Base-by-base conservation (phyloP, 35 echinoderm and acorn worm species). In the Acanthaster planci region DNA sequence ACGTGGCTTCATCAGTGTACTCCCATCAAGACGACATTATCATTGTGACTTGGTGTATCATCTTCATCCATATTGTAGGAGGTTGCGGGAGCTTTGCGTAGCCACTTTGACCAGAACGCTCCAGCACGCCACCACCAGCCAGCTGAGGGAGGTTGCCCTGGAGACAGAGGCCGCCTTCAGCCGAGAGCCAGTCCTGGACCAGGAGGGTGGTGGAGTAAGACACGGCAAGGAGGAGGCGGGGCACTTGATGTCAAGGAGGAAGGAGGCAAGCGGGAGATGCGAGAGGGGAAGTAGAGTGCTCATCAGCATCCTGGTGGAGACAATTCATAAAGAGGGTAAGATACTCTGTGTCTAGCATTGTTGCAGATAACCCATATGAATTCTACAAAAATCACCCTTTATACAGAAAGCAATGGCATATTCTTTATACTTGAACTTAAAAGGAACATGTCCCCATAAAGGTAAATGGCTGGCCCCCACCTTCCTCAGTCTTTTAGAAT, bases 271-370 rank as follows among this genome's bases (percentile, higher is more conserved):
- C 18, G 81, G 37, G 15, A 83, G 54, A 37, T 12, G 53, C 35
- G 52, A 59, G 34, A 38, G 19, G 34, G 81, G 52, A 17, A 31
- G 17, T 1, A 57, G 32, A 23, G 31, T 58, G 3, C 38, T 83
- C 81, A 64, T 32, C 53, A 83, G 29, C 15, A 37, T 83, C 19
- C 44, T 83, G 53, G 81, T 83, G 23, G 52, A 83, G 3, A 58
- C 51, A 36, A 57, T 83, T 32, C 54, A 60, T 37, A 83, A 57
- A 83, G 81, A 83, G 59, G 81, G 81, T 83, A 18, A 82, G 80
- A 27, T 82, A 6, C 19, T 26, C n/a, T n/a, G n/a, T n/a, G n/a
- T n/a, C n/a, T n/a, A n/a, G n/a, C n/a, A n/a, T n/a, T n/a, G n/a
- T n/a, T n/a, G n/a, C n/a, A n/a, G n/a, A n/a, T n/a, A n/a, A n/a